A percentile compares a stretch with the other conserved stretches of the same genome.
Conservation (phyloP, 2,797 vertebrate species). For the Amblyopsis hoosieri region DNA sequence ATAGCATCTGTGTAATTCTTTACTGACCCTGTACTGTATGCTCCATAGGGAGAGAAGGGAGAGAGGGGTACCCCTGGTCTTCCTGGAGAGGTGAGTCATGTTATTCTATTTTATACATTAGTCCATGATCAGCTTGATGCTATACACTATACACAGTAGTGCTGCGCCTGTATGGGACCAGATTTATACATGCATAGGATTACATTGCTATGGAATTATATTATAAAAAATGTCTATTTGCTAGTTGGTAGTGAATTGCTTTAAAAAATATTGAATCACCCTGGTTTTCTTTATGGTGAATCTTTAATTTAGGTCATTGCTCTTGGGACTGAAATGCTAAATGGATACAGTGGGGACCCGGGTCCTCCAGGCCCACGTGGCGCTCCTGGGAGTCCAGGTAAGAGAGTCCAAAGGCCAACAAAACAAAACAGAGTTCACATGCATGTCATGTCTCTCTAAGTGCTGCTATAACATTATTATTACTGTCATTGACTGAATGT, state of each 20-base stretch:
- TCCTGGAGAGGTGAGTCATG: conserved; percentile 53
- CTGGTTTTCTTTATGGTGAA: neutral
- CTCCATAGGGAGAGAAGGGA: conserved; percentile 65
- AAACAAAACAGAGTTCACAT: neutral
- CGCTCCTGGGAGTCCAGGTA: conserved; percentile 48
- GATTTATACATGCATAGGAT: no score
- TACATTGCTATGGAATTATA: no score
- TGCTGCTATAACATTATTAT: no score
- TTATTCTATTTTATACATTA: conserved; percentile 1
- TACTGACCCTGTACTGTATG: neutral
- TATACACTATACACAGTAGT: no score
- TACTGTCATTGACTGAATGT: no score
- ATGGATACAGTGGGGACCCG: conserved; percentile 56
- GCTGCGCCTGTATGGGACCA: no score
- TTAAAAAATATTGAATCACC: neutral
- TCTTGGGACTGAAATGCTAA: conserved; percentile 14
- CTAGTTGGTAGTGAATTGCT: neutral
- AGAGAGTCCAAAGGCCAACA: neutral
- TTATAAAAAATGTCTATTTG: no score
- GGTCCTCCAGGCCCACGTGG: conserved; percentile 56
- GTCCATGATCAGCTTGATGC: neutral
- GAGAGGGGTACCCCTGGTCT: conserved; percentile 45
- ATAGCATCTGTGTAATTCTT: neutral
- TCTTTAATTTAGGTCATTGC: conserved; percentile 33
- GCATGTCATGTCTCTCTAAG: no score